Evolutionary conservation across 2,888 invertebrate species (phyloP).

Genomic region (Uropetala carovei): DNA sequence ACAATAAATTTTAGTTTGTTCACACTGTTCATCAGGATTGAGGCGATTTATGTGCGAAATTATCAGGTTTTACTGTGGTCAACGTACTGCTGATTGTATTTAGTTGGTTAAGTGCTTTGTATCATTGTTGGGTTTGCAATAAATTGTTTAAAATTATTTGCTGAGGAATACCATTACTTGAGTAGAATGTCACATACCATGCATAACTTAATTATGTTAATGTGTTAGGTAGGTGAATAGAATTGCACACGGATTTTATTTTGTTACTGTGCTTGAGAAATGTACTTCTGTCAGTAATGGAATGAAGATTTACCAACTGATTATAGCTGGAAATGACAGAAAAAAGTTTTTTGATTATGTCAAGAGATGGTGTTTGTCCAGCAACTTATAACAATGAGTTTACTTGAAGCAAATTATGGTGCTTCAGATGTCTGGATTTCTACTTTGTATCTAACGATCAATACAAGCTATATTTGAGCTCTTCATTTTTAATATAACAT

Average conservation of each 20-base stretch:
- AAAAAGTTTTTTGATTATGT: background rate
- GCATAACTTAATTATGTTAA: background rate
- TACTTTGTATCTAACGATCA: background rate
- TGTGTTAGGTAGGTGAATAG: background rate
- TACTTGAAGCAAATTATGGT: background rate
- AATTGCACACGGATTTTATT: background rate
- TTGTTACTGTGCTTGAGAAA: background rate
- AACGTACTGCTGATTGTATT: no score
- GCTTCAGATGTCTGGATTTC: background rate
- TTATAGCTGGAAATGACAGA: background rate
- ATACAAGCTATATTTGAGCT: conserved; percentile 8
- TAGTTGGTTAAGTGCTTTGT: no score
- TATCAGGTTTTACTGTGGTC: no score
- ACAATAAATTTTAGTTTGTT: no score
- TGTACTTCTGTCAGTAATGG: background rate
- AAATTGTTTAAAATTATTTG: background rate
- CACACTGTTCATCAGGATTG: no score
- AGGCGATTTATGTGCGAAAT: no score
- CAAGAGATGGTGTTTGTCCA: background rate
- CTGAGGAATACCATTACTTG: conserved; percentile 52
- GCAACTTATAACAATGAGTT: background rate
- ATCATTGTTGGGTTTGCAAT: no score
- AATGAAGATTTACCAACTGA: background rate
- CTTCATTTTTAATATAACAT: background rate
- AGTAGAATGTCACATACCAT: conserved; percentile 57